phyloP scores from a whole-genome alignment of 2,797 vertebrate species.

The Austrolebias charrua region DNA sequence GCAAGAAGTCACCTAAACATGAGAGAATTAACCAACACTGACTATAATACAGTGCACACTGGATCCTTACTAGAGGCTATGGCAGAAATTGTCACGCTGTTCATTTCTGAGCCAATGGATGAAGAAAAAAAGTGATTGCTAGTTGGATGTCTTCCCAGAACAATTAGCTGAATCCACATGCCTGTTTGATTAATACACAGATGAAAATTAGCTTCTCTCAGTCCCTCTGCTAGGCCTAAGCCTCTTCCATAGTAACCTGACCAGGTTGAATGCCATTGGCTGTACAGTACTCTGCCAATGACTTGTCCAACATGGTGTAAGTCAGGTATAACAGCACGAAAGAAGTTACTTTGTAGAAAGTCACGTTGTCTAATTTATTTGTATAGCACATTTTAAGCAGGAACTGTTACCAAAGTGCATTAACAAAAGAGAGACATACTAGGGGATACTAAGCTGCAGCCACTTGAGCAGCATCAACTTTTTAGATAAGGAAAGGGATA shows the following conservation, averaged over 20 bases:
- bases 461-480: no score
- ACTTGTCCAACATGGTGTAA: slow-evolving; percentile 13
- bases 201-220: slow-evolving; percentile 67
- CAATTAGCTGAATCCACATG: slow-evolving; percentile 75
- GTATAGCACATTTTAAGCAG: no score
- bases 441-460: no score
- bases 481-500: no score
- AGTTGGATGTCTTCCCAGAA: slow-evolving; percentile 76
- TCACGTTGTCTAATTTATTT: no score
- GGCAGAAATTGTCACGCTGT: slow-evolving; percentile 49
- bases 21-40: slow-evolving; percentile 27
- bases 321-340: slow-evolving; percentile 1
- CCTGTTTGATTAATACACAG: slow-evolving; percentile 78
- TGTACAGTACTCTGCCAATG: slow-evolving; percentile 6
- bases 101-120: slow-evolving; percentile 45
- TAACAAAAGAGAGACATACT: no score
- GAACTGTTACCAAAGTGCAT: no score
- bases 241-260: slow-evolving; percentile 36
- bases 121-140: slow-evolving; percentile 26
- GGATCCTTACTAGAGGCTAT: slow-evolving; percentile 34
- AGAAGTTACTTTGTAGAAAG: neutral
- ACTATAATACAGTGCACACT: slow-evolving; percentile 28
- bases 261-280: slow-evolving; percentile 32
- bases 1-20: slow-evolving; percentile 26
- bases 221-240: slow-evolving; percentile 29